Base-by-base conservation (phyloP, 2,888 invertebrate genomes). In the Drosophila colorata region DNA sequence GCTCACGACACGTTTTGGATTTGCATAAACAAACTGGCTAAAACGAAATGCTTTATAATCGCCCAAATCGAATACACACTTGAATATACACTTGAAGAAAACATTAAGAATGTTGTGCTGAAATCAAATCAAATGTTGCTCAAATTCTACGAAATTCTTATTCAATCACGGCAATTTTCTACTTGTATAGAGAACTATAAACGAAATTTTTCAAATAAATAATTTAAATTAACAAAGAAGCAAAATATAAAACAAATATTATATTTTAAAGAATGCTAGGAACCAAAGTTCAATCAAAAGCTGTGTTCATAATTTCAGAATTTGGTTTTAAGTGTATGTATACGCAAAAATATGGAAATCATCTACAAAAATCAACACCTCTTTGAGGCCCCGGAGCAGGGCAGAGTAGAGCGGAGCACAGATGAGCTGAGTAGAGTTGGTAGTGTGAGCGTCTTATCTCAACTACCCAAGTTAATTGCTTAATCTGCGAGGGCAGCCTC, bases 381-480 rank as follows among this genome's bases (percentile, higher is more conserved):
- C 55, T 48, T 41, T 35, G 20, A 28, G 28, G n/a, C n/a, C 25
- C 7, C 25, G 8, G 8, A 28, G 25, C 25, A 25, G 6, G 7
- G 25, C 28, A 11, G 9, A 9, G 28, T 3, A 28, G 28, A 28
- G 25, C 6, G 16, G 33, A 14, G 41, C 16, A 25, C 31, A 37
- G 25, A 14, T 25, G 56, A n/a, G 4, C 23, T 9, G n/a, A 44
- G n/a, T 25, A 4, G 49, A 57, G 18, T 53, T 53, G 18, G 47
- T 31, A 37, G 60, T 64, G 76, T 72, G 60, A 64, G 56, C 49
- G 69, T 58, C 57, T 85, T 90, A 89, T 89, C 88, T 89, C 85
- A 90, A 90, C 77, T 87, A 75, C 61, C 74, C 68, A 59, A 85
- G 83, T 85, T 89, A 90, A 89, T 71, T 79, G 81, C 89, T 89